Evolutionary conservation across 2,113 vertebrate species (phyloP).

Genomic region (Trichechus manatus): DNA sequence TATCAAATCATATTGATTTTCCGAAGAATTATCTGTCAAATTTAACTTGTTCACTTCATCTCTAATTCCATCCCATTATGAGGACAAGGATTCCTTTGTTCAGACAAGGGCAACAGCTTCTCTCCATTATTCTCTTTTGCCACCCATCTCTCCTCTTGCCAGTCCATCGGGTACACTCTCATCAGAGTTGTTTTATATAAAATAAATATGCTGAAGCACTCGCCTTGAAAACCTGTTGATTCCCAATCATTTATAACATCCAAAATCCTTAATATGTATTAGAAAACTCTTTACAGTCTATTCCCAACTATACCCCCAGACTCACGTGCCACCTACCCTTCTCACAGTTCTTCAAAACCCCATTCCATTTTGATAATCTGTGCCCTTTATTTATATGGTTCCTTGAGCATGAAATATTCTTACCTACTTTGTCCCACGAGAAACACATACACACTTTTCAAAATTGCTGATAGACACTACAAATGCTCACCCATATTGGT

Average conservation of each 20-base stretch:
- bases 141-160: neutral
- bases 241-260: neutral
- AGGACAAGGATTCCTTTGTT: neutral
- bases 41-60: neutral
- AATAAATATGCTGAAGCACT: neutral
- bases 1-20: neutral
- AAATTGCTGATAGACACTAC: neutral
- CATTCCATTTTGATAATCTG: neutral
- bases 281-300: neutral
- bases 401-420: neutral
- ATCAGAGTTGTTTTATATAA: neutral
- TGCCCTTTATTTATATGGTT: neutral
- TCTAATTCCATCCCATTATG: neutral
- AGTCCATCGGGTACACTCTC: neutral
- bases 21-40: neutral
- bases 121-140: neutral
- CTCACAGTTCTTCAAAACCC: neutral
- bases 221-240: neutral
- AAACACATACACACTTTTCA: neutral
- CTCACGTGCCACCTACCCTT: neutral
- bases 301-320: neutral
- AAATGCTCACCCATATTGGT: neutral
- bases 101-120: neutral
- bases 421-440: neutral
- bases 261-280: neutral